Conservation (phyloP, 2,113 vertebrate species). For the Myotis davidii region DNA sequence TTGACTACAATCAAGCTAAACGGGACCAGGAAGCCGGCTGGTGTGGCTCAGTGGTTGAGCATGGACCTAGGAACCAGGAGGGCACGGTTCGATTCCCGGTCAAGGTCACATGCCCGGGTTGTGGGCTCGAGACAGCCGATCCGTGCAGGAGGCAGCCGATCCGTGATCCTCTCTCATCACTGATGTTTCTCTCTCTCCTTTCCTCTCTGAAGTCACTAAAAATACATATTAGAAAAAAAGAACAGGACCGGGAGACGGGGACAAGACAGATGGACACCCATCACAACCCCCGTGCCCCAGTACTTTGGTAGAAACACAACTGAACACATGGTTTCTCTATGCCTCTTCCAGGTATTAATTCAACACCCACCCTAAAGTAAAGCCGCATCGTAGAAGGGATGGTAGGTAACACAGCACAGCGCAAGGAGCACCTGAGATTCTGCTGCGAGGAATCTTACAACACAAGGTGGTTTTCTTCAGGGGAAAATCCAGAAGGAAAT, state of each 20-base stretch:
- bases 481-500: background rate
- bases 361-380: background rate
- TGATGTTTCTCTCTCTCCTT: too few species aligned
- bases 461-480: background rate
- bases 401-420: background rate
- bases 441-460: background rate
- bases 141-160: too few species aligned
- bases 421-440: background rate
- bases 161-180: too few species aligned
- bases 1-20: constrained; percentile 57
- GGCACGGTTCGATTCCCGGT: too few species aligned
- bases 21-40: background rate
- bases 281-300: background rate
- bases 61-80: too few species aligned
- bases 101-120: too few species aligned
- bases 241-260: background rate
- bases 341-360: background rate
- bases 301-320: constrained; percentile 47
- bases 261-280: background rate
- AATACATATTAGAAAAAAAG: too few species aligned
- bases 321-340: background rate
- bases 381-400: background rate
- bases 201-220: too few species aligned
- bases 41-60: too few species aligned
- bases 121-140: too few species aligned